Evolutionary conservation across 2,888 invertebrate species (phyloP), one percentile per base, ranked within the genome.

Genomic region (Ecliptopera silaceata): DNA sequence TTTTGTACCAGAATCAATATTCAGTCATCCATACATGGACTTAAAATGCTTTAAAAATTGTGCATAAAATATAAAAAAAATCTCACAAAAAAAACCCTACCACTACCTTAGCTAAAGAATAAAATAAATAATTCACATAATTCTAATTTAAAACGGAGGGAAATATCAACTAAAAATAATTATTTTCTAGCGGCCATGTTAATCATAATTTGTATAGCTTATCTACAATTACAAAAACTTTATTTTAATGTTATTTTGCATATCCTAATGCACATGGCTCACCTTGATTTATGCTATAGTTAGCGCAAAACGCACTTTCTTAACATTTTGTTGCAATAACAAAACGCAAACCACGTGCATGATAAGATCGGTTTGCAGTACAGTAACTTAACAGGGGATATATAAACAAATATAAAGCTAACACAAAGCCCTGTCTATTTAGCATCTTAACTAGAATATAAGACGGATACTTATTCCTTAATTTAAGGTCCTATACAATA

Each of bases 401-500:
- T 26, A 26, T 26, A 15, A 36, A 36, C 36, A 45, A 45, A 13
- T 44, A 45, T 47, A 45, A 51, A 51, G 38, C 45, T 34, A 38
- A 52, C 45, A 36, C 12, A 56, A 34, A 55, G 47, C 34, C 10
- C 36, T 53, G 49, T 45, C 41, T 53, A 57, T 38, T 36, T 57
- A 76, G 76, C 74, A 77, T 79, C 86, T 86, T 87, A 86, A 71
- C 84, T 87, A 87, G 61, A 72, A 74, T 80, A 85, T 74, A 86
- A 88, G 89, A 89, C 88, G 88, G 89, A 88, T 87, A 88, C 77
- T 80, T 68, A 88, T 77, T 80, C 68, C 84, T 86, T 87, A 86
- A 56, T 49, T 64, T 74, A 85, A 87, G 83, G 86, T 87, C 78
- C 80, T 89, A 89, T 86, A 88, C 82, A 86, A 80, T 82, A 71